Conservation (phyloP, 2,888 invertebrate genomes). For the Spicauda simplicius region DNA sequence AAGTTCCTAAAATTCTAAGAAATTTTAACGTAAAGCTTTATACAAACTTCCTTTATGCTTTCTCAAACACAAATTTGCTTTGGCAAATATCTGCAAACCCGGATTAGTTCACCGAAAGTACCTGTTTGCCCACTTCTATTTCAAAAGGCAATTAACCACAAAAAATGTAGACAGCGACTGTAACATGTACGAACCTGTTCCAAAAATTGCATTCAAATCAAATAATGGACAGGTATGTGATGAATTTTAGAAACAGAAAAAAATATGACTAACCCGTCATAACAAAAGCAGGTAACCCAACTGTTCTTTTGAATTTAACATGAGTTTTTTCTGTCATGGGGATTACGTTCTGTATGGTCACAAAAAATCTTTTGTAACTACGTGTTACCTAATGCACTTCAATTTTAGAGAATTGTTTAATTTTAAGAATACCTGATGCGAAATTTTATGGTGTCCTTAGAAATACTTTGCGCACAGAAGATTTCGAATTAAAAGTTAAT, state of each 20-base stretch:
- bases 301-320: constrained; percentile 17
- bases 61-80: too few relatives aligned
- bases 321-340: constrained; percentile 12
- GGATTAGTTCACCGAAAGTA: too few relatives aligned
- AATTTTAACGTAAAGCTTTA: too few relatives aligned
- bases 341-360: not conserved
- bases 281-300: constrained; percentile 21
- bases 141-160: not conserved
- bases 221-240: not conserved
- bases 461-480: too few relatives aligned
- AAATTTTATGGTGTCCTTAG: too few relatives aligned
- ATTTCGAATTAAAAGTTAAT: too few relatives aligned
- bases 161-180: not conserved
- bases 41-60: too few relatives aligned
- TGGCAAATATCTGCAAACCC: too few relatives aligned
- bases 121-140: too few relatives aligned
- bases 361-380: not conserved
- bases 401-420: not conserved
- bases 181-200: not conserved
- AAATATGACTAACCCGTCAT: constrained; percentile 14
- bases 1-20: too few relatives aligned
- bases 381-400: not conserved
- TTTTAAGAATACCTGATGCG: too few relatives aligned
- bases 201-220: constrained; percentile 1
- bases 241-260: constrained; percentile 9